Evolutionary conservation across 1,140 invertebrate species (phyloP).

Genomic region (Musca domestica): DNA sequence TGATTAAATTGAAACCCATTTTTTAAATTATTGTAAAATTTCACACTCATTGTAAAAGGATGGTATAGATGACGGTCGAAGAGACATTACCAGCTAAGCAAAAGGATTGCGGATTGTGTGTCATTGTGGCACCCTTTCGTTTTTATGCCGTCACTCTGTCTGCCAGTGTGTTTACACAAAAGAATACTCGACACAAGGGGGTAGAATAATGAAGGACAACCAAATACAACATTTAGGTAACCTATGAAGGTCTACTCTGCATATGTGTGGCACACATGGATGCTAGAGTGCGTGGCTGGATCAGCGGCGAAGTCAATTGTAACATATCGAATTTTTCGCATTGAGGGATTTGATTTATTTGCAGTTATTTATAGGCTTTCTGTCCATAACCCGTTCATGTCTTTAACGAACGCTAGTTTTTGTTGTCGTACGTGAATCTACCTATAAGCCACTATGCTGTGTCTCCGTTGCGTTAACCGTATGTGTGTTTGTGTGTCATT

Average conservation of each 20-base stretch:
- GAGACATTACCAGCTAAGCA: too few species aligned
- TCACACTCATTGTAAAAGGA: slow-evolving; percentile 9
- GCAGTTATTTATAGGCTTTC: slow-evolving; percentile 28
- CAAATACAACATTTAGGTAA: slow-evolving; percentile 4
- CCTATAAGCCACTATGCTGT: not conserved
- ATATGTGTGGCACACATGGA: not conserved
- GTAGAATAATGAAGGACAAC: slow-evolving; percentile 20
- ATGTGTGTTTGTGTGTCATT: not conserved
- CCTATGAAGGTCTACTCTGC: not conserved
- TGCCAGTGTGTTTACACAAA: slow-evolving; percentile 26
- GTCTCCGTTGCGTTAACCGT: not conserved
- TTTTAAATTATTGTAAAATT: slow-evolving; percentile 29
- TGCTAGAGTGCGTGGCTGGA: slow-evolving; percentile 4
- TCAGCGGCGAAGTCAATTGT: slow-evolving; percentile 29
- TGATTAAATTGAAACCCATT: slow-evolving; percentile 28
- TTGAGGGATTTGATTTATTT: slow-evolving; percentile 30
- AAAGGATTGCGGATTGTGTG: too few species aligned
- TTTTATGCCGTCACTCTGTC: slow-evolving; percentile 8
- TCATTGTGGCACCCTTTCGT: slow-evolving; percentile 3
- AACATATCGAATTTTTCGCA: slow-evolving; percentile 29
- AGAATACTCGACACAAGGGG: slow-evolving; percentile 26
- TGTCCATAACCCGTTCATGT: slow-evolving; percentile 23
- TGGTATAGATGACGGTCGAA: too few species aligned
- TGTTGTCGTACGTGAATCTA: slow-evolving; percentile 9
- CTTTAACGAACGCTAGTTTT: slow-evolving; percentile 13